Evolutionary conservation across 2,888 invertebrate species (phyloP), one percentile per base, ranked within the genome.

Genomic region (Scaptomyza flava): DNA sequence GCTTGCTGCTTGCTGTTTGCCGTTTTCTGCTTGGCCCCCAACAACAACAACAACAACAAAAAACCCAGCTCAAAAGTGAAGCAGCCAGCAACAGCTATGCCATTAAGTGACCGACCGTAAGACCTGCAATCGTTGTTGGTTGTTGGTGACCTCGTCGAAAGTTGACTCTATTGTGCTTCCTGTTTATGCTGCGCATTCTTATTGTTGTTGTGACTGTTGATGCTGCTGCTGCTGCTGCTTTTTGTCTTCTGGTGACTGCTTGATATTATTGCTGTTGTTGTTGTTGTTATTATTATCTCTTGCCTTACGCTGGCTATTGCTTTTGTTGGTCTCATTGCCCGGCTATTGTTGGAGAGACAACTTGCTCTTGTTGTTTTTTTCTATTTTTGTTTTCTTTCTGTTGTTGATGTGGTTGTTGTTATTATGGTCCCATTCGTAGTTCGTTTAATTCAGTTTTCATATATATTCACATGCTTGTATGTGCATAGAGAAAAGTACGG

Each of bases 371-470:
- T 62, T 62, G 12, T 36, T 6, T 27, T 43, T 52, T 46, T 54
- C 50, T n/a, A n/a, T n/a, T n/a, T n/a, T n/a, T n/a, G n/a, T n/a
- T n/a, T 60, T 64, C 45, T 59, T 54, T 52, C 58, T 77, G 65
- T 45, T 80, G 69, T 76, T 78, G 46, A 59, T 65, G 67, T 56
- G 69, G 62, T 54, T 74, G 34, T 63, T 74, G 52, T 70, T 72
- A 51, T 77, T 77, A 72, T 64, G 69, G 69, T 76, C 70, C 68
- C 85, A 85, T 85, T 84, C 82, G 82, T 81, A 77, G 85, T 85
- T 85, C 87, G 84, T 84, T 87, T 87, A 84, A 84, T 84, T 84
- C 83, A 84, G 83, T 84, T 84, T 85, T 87, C 85, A 84, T 84
- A 84, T 72, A 78, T 65, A 68, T 36, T 65, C 58, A 60, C 41